Base-by-base conservation (phyloP, 2,888 invertebrate genomes). In the Lasioglossum pauxillum region DNA sequence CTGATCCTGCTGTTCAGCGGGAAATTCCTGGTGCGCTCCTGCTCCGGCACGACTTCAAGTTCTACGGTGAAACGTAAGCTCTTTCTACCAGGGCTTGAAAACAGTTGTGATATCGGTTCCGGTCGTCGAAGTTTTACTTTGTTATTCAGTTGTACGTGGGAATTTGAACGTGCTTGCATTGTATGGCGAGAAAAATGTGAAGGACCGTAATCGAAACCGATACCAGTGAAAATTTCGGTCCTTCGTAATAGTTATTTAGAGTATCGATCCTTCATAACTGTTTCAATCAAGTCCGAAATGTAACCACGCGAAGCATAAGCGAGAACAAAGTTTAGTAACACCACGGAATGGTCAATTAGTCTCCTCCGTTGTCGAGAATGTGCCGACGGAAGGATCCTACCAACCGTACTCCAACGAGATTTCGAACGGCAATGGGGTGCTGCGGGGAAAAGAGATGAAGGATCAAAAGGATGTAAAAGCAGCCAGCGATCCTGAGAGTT, bases 1-100 rank as follows among this genome's bases (percentile, higher is more conserved):
- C 97, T 98, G 94, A 90, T 96, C 0, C 97, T 98, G 96, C 97
- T 98, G 93, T 94, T 95, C 73, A 80, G 71, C 46, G 92, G 92
- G 57, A 91, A 91, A 79, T 46, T 44, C 10, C 64, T 93, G 8
- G 23, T 78, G 5, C 88, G 86, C 14, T 91, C 86, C 76, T 73
- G 89, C 53, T 67, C 72, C 35, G 82, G 31, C 23, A 69, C 75
- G 31, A 83, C 80, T n/a, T 85, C 80, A 16, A 82, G 88, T 3
- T 78, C 88, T 0, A 84, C 85, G 31, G 46, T 84, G 7, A 84
- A 85, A 72, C 80, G 93, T 90, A 85, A 90, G 91, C 5, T 69
- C 5, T 16, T 69, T 1, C 38, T 38, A 38, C 7, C 38, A 0
- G 8, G 38, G 38, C 7, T 0, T 38, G 8, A 38, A 38, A 38